phyloP scores from a whole-genome alignment of 2,113 vertebrate species.

The Puntigrus tetrazona region DNA sequence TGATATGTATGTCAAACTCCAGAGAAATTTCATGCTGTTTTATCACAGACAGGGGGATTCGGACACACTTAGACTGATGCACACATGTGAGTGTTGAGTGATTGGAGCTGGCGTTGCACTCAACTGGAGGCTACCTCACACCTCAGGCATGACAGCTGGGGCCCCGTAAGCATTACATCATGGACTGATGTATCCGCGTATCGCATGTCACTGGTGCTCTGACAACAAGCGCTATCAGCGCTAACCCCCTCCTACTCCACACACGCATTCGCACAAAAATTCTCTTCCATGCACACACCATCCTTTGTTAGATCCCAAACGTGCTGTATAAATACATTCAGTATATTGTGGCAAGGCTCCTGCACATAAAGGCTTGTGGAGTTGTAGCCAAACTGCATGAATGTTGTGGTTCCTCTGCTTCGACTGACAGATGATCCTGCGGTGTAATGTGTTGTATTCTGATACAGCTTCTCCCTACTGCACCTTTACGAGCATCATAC shows the following conservation, averaged over 20 bases:
- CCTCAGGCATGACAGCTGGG: constrained; percentile 55
- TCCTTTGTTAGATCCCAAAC: not conserved
- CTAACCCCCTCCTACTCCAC: not conserved
- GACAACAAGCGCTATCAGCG: constrained; percentile 21
- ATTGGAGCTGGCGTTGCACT: constrained; percentile 43
- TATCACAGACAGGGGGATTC: constrained; percentile 55
- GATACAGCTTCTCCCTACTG: not conserved
- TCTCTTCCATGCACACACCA: not conserved
- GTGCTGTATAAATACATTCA: not conserved
- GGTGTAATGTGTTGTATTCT: not conserved
- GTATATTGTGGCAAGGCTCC: not conserved
- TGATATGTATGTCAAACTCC: constrained; percentile 22
- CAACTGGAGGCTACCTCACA: constrained; percentile 48
- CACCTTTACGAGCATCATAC: not conserved
- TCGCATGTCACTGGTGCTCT: constrained; percentile 40
- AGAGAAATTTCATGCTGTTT: constrained; percentile 17
- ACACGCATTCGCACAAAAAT: not conserved
- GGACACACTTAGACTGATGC: constrained; percentile 46
- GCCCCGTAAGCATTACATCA: constrained; percentile 54
- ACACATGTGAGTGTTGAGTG: constrained; percentile 37
- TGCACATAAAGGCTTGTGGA: not conserved
- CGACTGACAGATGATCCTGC: constrained; percentile 6
- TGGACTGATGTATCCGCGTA: constrained; percentile 6
- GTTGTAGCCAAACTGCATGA: not conserved
- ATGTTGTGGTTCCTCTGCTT: not conserved